Evolutionary conservation across 2,888 invertebrate species (phyloP), one percentile per base, ranked within the genome.

Genomic region (Leptinotarsa juncta): DNA sequence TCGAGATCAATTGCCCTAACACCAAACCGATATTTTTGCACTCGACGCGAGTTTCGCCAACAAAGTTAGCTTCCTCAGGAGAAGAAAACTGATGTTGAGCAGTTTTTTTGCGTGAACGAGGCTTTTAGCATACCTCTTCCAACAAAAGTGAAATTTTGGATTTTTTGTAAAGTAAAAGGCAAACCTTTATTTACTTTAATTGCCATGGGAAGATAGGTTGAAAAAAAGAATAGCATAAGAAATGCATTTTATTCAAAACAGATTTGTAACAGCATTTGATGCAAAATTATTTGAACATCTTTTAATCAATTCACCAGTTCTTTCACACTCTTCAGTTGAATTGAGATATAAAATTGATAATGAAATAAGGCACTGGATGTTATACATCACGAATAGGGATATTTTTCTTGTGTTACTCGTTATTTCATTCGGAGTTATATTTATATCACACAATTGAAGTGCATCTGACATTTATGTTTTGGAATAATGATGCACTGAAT

Each of bases 261-360:
- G 62, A 67, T 57, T 73, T 69, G 72, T 65, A 72, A 57, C 57
- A 72, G 76, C 78, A 77, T 78, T 79, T 73, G 50, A 77, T 79
- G 77, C 77, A 72, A 73, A 75, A 71, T 67, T 71, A 73, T 49
- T 60, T 16, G 15, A 51, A n/a, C 51, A 51, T 32, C 32, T 7
- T 32, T 7, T 32, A 32, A 32, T 32, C 32, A 32, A 32, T 32
- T 32, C 32, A 32, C 1, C 7, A 32, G 32, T 42, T 12, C 0
- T 12, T 10, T 51, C 4, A 51, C 51, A 51, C 15, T 51, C 42
- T 10, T 10, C 51, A 51, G 51, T n/a, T 51, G n/a, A 16, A 51
- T n/a, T 15, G 51, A 51, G 51, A 15, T 42, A 51, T 51, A n/a
- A 16, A 15, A n/a, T 15, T 5, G n/a, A 51, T 4, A 5, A 16